These are phyloP conservation scores for Agonum fuliginosum DNA, from an alignment of 2,888 invertebrate species.

Conservation along the genomic window DNA sequence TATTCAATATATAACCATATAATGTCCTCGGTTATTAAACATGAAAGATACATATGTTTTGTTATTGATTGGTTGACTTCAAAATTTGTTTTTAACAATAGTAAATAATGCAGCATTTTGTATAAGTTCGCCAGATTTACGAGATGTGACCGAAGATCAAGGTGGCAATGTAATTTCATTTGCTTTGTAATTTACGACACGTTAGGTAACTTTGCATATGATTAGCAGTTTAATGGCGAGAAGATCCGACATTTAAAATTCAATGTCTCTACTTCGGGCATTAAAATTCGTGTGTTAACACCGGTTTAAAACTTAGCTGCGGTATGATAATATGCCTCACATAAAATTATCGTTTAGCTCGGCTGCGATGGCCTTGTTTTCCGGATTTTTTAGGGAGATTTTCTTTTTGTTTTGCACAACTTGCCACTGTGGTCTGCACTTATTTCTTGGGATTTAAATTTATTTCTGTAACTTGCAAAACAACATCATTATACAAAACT, in stretches of 20 bases:
- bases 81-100: background rate
- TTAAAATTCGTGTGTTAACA: constrained; percentile 54
- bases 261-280: constrained; percentile 41
- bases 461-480: too few relatives aligned
- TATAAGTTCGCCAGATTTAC: background rate
- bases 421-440: too few relatives aligned
- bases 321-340: constrained; percentile 46
- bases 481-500: too few relatives aligned
- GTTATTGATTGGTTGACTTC: background rate
- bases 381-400: constrained; percentile 10
- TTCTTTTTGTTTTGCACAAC: constrained; percentile 20
- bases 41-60: background rate
- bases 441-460: too few relatives aligned
- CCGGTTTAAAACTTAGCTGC: constrained; percentile 43
- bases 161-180: constrained; percentile 39
- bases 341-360: constrained; percentile 51
- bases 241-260: constrained; percentile 49
- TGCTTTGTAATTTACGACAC: constrained; percentile 41
- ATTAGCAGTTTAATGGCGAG: constrained; percentile 29
- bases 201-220: constrained; percentile 41
- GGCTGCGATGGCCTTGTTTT: constrained; percentile 21
- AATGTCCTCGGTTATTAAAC: background rate
- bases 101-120: background rate
- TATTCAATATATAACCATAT: background rate
- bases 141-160: constrained; percentile 25